Conservation (phyloP, 1,140 invertebrate genomes). For the Lordiphosa clarofinis region DNA sequence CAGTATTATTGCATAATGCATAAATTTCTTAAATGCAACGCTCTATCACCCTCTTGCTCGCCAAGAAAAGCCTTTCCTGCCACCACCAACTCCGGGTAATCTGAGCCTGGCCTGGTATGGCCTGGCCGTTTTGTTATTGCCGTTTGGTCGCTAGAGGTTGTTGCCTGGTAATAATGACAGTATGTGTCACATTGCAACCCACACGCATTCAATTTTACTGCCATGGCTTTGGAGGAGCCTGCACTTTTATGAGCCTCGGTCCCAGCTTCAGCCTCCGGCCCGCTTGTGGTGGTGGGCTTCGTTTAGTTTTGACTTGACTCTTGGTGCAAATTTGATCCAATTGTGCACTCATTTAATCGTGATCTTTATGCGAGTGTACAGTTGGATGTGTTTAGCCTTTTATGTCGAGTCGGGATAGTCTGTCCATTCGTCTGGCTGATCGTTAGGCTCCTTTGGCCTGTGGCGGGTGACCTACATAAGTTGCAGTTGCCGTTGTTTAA, state of each 20-base stretch:
- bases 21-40: constrained; percentile 45
- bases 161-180: constrained; percentile 74
- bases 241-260: constrained; percentile 61
- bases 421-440: constrained; percentile 21
- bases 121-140: constrained; percentile 35
- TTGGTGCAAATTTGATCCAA: constrained; percentile 77
- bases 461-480: constrained; percentile 68
- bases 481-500: constrained; percentile 31
- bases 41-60: constrained; percentile 11
- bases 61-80: constrained; percentile 48
- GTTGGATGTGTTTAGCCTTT: constrained; percentile 77
- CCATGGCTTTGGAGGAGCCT: constrained; percentile 42
- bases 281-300: constrained; percentile 26
- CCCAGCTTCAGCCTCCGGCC: constrained; percentile 17
- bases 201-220: constrained; percentile 76
- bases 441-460: constrained; percentile 47
- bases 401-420: constrained; percentile 49
- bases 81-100: constrained; percentile 62
- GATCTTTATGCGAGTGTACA: constrained; percentile 77
- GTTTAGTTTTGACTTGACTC: constrained; percentile 49
- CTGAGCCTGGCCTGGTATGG: constrained; percentile 52
- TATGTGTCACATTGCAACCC: constrained; percentile 78
- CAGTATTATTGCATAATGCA: constrained; percentile 65
- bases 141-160: constrained; percentile 57
- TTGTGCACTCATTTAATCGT: constrained; percentile 78